Evolutionary conservation across 2,797 vertebrate genomes (phyloP).

Genomic region (Eleutherodactylus coqui): DNA sequence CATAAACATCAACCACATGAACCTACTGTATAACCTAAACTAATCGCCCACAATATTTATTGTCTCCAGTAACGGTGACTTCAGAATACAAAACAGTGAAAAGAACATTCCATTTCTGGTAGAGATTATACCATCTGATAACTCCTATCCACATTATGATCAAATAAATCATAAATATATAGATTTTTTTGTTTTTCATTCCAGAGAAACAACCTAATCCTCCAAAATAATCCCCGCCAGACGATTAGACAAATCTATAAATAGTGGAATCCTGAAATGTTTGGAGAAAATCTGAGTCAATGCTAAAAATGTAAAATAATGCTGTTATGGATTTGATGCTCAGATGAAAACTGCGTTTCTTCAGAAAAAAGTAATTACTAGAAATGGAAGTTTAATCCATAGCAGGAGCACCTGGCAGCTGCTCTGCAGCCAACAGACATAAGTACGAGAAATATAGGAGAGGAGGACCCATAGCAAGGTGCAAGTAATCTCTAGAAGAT

Average conservation of each 20-base stretch:
- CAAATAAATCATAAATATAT: background rate
- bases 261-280: background rate
- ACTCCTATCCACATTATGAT: background rate
- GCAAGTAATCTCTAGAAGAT: too few species aligned
- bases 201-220: constrained; percentile 46
- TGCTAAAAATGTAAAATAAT: background rate
- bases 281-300: background rate
- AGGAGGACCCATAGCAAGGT: background rate
- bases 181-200: constrained; percentile 29
- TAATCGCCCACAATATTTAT: too few species aligned
- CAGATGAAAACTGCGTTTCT: background rate
- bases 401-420: background rate
- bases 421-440: background rate
- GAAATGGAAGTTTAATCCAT: background rate
- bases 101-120: background rate
- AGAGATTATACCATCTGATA: constrained; percentile 12
- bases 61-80: background rate
- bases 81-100: background rate
- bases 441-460: background rate
- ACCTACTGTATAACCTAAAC: background rate
- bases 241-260: constrained; percentile 31
- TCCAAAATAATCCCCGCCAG: constrained; percentile 31
- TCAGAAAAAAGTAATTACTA: background rate
- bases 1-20: background rate
- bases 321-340: background rate